Evolutionary conservation across 2,113 vertebrate genomes (phyloP), one percentile per base, ranked within the genome.

Genomic region (Vidua chalybeata): DNA sequence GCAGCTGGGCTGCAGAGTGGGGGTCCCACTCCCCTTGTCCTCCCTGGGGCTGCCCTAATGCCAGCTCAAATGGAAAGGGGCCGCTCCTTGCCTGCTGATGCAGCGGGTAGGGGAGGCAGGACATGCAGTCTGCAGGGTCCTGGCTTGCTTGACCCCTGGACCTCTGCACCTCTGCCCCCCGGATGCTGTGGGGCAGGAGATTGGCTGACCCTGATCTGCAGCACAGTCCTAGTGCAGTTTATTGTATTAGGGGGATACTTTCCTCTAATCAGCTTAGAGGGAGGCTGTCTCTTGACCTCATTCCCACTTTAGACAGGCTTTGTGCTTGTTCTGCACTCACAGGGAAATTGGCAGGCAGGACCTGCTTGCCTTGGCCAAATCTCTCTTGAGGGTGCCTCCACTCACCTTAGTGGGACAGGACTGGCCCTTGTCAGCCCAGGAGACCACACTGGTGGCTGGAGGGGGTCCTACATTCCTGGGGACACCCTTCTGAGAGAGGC

Each of bases 191-290:
- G 63, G 85, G 67, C 79, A 56, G 79, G 63, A 82, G 78, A 66
- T 33, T 3, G 18, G 33, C 45, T 95, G 96, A 89, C 80, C 94
- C 83, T 1, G 39, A 89, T 79, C 64, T 83, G 89, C 54, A 72
- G 23, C 73, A 26, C 26, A 9, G 41, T 48, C 27, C 37, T 3
- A 43, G 48, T 0, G 6, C 62, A 72, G 73, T 74, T 92, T 84
- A 90, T 85, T 91, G 95, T 74, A 89, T 96, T 97, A 93, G 78
- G 84, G 86, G 78, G 80, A 58, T 9, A 62, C 78, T 93, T 96
- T 52, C 41, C 63, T 30, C 90, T 97, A 97, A 97, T 94, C 96
- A 30, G 87, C 94, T 97, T 93, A 96, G 90, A 1, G 5, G 76
- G 90, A 88, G 15, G 88, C 88, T 19, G 48, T 80, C 77, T 64